These are phyloP conservation scores for Anas platyrhynchos DNA, from an alignment of 2,113 vertebrate genomes.

Conservation along the genomic window DNA sequence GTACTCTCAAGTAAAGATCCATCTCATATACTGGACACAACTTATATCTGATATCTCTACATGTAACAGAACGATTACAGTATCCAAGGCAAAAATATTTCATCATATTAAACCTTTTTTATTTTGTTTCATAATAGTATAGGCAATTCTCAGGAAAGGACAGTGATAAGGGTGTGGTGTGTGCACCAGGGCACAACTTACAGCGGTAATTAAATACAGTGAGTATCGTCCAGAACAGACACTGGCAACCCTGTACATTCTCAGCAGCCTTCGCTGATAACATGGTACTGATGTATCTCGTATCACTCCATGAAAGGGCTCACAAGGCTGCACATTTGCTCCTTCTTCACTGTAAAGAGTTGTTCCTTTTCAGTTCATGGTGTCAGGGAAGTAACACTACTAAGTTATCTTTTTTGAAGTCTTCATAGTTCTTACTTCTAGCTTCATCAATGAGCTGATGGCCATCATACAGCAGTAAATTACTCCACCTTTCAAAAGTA, in stretches of 20 bases:
- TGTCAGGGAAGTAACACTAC: not conserved
- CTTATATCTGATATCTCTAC: not conserved
- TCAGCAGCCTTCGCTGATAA: not conserved
- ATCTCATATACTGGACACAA: not conserved
- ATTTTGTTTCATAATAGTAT: not conserved
- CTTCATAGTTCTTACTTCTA: not conserved
- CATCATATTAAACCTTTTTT: not conserved
- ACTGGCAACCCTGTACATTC: fast-evolving
- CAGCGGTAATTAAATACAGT: not conserved
- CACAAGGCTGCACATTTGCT: not conserved
- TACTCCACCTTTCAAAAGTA: not conserved
- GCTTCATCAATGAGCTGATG: not conserved
- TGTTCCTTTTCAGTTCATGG: not conserved
- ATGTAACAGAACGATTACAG: fast-evolving
- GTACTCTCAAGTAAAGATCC: not conserved
- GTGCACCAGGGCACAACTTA: not conserved
- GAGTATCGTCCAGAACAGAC: not conserved
- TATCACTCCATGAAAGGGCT: not conserved
- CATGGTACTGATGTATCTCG: fast-evolving
- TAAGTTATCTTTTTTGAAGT: not conserved
- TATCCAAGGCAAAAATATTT: not conserved
- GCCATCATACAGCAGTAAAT: not conserved
- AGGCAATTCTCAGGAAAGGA: not conserved
- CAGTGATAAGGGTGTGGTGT: not conserved
- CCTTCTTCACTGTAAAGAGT: not conserved